Evolutionary conservation across 2,888 invertebrate genomes (phyloP).

Genomic region (Synergus laeviventris): DNA sequence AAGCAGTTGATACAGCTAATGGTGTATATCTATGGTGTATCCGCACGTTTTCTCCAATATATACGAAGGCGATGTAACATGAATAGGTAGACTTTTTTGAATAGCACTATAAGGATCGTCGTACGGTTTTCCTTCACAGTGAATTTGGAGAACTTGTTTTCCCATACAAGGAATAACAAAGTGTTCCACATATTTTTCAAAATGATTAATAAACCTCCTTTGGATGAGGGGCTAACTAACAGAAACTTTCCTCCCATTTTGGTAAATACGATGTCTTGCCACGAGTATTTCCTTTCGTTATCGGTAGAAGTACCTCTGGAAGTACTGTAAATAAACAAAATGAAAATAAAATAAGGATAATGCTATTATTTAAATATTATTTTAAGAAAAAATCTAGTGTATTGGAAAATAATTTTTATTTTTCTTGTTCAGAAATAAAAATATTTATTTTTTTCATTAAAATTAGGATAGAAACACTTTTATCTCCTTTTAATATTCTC

Average conservation of each 20-base stretch:
- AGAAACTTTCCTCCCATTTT: conserved; percentile 3
- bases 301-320: too few relatives aligned
- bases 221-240: background rate
- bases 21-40: too few relatives aligned
- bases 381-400: background rate
- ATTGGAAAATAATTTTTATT: too few relatives aligned
- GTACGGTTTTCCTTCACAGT: conserved; percentile 5
- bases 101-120: background rate
- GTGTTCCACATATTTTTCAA: conserved; percentile 8
- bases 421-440: too few relatives aligned
- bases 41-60: too few relatives aligned
- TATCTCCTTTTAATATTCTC: too few relatives aligned
- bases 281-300: conserved; percentile 1
- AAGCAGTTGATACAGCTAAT: too few relatives aligned
- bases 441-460: too few relatives aligned
- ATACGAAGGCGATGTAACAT: too few relatives aligned
- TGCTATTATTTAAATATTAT: background rate
- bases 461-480: too few relatives aligned
- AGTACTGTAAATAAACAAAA: background rate
- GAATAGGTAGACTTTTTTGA: conserved; percentile 1
- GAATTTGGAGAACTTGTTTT: conserved; percentile 20
- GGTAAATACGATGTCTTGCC: background rate
- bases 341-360: background rate
- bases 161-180: conserved; percentile 42
- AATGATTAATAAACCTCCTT: background rate